phyloP scores from a whole-genome alignment of 1,140 invertebrate genomes.

The Brachionus rotundiformis region DNA sequence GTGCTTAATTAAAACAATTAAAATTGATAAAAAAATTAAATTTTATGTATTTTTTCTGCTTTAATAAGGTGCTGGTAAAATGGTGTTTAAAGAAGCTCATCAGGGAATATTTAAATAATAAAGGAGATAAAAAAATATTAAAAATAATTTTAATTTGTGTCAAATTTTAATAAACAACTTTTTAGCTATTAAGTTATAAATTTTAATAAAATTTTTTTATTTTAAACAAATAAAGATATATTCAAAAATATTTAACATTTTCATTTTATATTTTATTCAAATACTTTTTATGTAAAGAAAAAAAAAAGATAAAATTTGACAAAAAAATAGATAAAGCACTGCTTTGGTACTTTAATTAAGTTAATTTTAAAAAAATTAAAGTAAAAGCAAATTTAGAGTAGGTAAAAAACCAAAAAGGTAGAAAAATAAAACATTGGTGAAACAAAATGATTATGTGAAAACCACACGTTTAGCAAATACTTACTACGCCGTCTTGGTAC shows the following conservation, averaged over 20 bases:
- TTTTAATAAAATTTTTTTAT: too few relatives aligned
- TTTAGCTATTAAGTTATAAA: too few relatives aligned
- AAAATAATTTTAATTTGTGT: too few relatives aligned
- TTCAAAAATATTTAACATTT: not conserved
- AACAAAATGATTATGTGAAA: not conserved
- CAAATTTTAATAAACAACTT: too few relatives aligned
- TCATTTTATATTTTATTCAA: not conserved
- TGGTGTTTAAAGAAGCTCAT: not conserved
- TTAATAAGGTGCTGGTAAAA: not conserved
- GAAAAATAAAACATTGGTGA: not conserved
- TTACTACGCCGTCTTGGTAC: slow-evolving; percentile 21
- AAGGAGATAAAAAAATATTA: too few relatives aligned
- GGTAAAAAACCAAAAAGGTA: not conserved
- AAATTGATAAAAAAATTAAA: not conserved
- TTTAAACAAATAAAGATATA: too few relatives aligned
- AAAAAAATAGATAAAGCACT: not conserved
- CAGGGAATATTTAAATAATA: not conserved
- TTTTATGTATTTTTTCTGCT: too few relatives aligned
- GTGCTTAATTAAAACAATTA: slow-evolving; percentile 14
- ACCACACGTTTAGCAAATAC: not conserved
- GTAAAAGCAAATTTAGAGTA: not conserved
- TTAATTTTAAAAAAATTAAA: slow-evolving; percentile 17
- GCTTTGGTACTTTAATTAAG: not conserved
- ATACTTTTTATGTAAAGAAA: too few relatives aligned
- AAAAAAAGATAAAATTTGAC: not conserved